Percentiles rank a stretch among this genome's conserved stretches.
Evolutionary conservation across 2,113 vertebrate species (phyloP).

Genomic region (Chlorodrepanis virens): DNA sequence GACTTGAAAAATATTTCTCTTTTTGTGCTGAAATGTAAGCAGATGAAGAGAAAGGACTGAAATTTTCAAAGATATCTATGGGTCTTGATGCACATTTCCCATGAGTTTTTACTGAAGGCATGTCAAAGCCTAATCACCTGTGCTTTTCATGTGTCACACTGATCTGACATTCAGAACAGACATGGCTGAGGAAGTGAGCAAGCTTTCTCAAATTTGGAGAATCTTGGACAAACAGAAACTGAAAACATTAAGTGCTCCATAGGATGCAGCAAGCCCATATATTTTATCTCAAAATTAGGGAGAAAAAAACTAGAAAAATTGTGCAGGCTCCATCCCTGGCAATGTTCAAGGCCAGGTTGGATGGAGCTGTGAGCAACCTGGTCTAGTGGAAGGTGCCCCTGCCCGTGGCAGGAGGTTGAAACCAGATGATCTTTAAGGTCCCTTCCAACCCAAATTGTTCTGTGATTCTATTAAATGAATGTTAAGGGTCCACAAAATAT

Average conservation of each 20-base stretch:
- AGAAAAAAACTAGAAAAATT: neutral
- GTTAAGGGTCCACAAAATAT: neutral
- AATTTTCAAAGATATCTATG: neutral
- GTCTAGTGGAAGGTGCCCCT: neutral
- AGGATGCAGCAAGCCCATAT: neutral
- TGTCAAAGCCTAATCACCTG: neutral
- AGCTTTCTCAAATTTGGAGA: neutral
- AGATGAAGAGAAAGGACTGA: neutral
- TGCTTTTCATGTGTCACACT: neutral
- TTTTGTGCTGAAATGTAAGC: neutral
- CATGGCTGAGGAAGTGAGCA: rapidly evolving
- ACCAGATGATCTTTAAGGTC: neutral
- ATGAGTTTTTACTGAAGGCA: neutral
- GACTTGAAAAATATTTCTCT: neutral
- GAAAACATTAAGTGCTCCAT: neutral
- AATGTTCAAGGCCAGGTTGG: neutral
- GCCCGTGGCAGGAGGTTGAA: neutral
- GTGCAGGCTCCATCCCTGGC: neutral
- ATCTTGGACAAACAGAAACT: neutral
- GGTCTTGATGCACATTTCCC: neutral
- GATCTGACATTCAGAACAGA: neutral
- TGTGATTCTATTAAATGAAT: neutral
- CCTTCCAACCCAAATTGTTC: neutral
- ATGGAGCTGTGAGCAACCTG: rapidly evolving
- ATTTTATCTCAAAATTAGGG: neutral